These are phyloP conservation scores for Ridgeia piscesae DNA, from an alignment of 1,140 invertebrate species.

Conservation along the genomic window DNA sequence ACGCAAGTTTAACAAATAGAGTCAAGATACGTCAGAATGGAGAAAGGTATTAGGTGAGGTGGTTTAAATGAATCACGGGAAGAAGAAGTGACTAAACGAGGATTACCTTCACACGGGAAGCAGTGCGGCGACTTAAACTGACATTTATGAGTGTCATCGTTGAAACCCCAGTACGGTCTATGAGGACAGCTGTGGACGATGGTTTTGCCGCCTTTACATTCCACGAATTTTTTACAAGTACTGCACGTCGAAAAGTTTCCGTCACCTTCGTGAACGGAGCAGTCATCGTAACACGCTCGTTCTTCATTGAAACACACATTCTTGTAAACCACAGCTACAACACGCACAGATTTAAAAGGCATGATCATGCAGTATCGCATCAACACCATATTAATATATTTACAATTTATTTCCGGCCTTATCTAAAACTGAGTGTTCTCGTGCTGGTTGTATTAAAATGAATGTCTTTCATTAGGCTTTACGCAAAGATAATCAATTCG, in stretches of 20 bases:
- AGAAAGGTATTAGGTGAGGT: no score
- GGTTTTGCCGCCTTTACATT: not conserved
- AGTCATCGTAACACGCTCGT: not conserved
- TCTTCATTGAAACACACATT: not conserved
- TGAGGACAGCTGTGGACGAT: not conserved
- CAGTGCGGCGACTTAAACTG: not conserved
- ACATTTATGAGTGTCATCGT: not conserved
- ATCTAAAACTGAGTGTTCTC: no score
- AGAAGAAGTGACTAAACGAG: not conserved
- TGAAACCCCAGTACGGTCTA: not conserved
- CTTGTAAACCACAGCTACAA: not conserved
- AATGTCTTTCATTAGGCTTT: no score
- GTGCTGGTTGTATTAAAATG: no score
- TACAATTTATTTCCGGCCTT: no score
- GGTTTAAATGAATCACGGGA: no score
- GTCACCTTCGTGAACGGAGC: not conserved
- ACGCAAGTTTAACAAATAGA: no score
- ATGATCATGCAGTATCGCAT: no score
- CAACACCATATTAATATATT: no score
- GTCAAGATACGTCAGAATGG: no score
- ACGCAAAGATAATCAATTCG: no score
- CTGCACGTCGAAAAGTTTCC: not conserved
- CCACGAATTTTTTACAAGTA: not conserved
- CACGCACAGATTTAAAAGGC: not conserved
- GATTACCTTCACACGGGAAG: not conserved